Conservation (phyloP, 1,140 invertebrate genomes). For the Caenorhabditis latens region DNA sequence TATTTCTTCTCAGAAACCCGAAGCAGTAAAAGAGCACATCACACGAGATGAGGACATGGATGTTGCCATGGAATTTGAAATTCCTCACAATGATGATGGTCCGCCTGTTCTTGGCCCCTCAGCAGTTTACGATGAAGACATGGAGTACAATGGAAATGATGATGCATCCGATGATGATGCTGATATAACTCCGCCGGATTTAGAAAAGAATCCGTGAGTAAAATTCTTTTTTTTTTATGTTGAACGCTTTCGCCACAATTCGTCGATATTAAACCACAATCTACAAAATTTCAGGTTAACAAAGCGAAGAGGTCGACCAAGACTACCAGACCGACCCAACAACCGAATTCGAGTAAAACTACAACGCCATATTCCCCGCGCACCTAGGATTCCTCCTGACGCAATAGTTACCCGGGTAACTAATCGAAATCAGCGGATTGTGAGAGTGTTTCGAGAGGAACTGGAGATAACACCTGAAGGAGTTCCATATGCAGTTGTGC, state of each 20-base stretch:
- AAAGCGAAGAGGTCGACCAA: background rate
- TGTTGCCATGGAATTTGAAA: background rate
- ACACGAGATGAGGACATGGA: background rate
- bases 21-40: background rate
- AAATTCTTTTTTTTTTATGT: background rate
- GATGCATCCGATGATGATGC: background rate
- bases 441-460: slow-evolving; percentile 31
- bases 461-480: slow-evolving; percentile 24
- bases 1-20: background rate
- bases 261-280: no score
- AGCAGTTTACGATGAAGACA: background rate
- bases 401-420: background rate
- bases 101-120: slow-evolving; percentile 4
- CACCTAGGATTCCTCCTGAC: background rate
- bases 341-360: background rate
- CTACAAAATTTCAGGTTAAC: background rate
- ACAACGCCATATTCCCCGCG: background rate
- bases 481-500: slow-evolving; percentile 46
- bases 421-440: background rate
- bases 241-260: background rate
- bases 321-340: background rate
- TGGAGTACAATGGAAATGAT: background rate
- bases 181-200: background rate
- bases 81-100: background rate
- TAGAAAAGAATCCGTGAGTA: slow-evolving; percentile 2